These are phyloP conservation scores for Bombus difficillimus DNA, from an alignment of 1,140 invertebrate species.

Conservation along the genomic window DNA sequence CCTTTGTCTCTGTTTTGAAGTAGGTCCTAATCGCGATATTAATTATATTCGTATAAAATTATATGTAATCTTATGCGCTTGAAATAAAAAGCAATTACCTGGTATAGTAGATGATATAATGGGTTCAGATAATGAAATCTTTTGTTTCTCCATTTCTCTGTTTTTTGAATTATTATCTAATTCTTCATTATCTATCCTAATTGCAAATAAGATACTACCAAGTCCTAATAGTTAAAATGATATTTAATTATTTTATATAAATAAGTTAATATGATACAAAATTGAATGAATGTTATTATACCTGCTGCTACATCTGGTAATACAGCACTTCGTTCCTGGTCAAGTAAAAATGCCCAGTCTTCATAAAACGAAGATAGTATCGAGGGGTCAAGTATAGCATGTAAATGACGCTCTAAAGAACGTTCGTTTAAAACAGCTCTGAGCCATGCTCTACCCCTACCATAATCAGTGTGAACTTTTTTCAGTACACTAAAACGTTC, in stretches of 20 bases:
- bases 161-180: conserved; percentile 86
- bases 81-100: conserved; percentile 56
- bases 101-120: conserved; percentile 81
- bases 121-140: conserved; percentile 81
- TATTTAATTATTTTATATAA: conserved; percentile 43
- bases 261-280: background rate
- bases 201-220: conserved; percentile 93
- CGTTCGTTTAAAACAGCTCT: conserved; percentile 93
- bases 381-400: conserved; percentile 88
- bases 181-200: conserved; percentile 93
- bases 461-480: conserved; percentile 91
- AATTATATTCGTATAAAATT: conserved; percentile 1
- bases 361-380: conserved; percentile 91
- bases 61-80: background rate
- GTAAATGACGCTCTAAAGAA: conserved; percentile 92
- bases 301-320: conserved; percentile 92
- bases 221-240: conserved; percentile 85
- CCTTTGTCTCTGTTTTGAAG: conserved; percentile 82
- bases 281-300: conserved; percentile 71
- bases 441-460: conserved; percentile 93
- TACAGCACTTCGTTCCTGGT: conserved; percentile 89
- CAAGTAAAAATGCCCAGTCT: conserved; percentile 90
- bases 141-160: conserved; percentile 74
- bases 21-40: conserved; percentile 73
- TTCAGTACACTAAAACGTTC: conserved; percentile 92